phyloP scores from a whole-genome alignment of 2,888 invertebrate species.

The Tachina fera region DNA sequence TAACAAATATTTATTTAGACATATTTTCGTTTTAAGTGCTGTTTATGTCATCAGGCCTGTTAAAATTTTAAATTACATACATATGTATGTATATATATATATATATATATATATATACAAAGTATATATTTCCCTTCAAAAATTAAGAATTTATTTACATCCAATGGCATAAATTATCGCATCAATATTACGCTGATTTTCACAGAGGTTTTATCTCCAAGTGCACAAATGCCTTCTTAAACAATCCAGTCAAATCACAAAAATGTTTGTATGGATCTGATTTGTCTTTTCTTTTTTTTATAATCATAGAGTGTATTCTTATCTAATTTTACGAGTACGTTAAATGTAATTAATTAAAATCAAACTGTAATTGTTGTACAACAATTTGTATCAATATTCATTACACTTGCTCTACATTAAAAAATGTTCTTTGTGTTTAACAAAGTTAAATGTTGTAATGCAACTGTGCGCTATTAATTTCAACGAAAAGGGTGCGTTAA shows the following conservation, averaged over 20 bases:
- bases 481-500: constrained; percentile 58
- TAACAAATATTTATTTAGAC: neutral
- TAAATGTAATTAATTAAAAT: constrained; percentile 34
- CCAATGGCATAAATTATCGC: neutral
- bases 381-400: constrained; percentile 39
- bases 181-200: neutral
- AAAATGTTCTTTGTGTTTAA: constrained; percentile 19
- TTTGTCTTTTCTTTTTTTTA: neutral
- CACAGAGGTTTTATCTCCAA: neutral
- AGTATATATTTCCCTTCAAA: neutral
- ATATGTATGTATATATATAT: no score
- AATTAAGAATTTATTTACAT: neutral
- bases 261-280: neutral
- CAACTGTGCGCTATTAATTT: neutral
- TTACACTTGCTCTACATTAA: constrained; percentile 34
- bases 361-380: constrained; percentile 18
- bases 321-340: constrained; percentile 28
- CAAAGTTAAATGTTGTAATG: constrained; percentile 8
- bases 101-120: no score
- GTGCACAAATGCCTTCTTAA: constrained; percentile 3
- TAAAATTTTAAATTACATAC: neutral
- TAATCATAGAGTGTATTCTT: neutral
- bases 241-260: neutral
- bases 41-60: neutral
- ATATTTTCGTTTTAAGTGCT: neutral